phyloP scores from a whole-genome alignment of 1,140 invertebrate genomes.

The Drosophila persimilis region DNA sequence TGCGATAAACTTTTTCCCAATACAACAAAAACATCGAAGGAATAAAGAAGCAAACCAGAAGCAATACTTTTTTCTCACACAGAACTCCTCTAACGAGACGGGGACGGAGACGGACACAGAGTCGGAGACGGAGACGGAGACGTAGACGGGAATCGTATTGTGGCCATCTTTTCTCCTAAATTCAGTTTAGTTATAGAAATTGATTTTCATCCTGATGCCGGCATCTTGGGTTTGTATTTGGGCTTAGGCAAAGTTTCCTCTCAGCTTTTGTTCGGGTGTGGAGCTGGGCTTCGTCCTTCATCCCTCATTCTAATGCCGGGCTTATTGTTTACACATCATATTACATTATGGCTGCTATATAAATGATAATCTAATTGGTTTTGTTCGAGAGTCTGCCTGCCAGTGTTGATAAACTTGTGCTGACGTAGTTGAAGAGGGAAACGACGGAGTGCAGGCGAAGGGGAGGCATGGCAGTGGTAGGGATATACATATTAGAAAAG shows the following conservation, averaged over 20 bases:
- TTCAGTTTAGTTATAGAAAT: constrained; percentile 66
- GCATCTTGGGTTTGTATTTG: constrained; percentile 59
- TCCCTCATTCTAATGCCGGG: constrained; percentile 31
- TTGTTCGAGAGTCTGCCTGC: constrained; percentile 7
- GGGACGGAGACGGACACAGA: constrained; percentile 22
- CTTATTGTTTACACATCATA: constrained; percentile 53
- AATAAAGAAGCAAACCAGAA: constrained; percentile 6
- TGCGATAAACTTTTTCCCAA: constrained; percentile 72
- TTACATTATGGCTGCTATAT: constrained; percentile 47
- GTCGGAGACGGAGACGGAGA: constrained; percentile 1
- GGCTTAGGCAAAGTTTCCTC: constrained; percentile 45
- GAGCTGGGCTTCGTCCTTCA: no score
- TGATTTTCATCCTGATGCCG: constrained; percentile 72
- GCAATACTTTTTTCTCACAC: constrained; percentile 28
- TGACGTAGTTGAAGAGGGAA: neutral
- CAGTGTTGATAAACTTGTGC: constrained; percentile 1
- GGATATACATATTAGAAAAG: neutral
- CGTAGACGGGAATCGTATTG: constrained; percentile 56
- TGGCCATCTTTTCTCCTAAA: constrained; percentile 51
- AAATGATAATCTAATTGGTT: constrained; percentile 50
- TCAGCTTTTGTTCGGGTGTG: constrained; percentile 15
- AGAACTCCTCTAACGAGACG: constrained; percentile 20
- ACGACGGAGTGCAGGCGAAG: no score
- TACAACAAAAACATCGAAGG: constrained; percentile 22
- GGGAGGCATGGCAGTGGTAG: neutral